phyloP scores from a whole-genome alignment of 2,797 vertebrate species.

The Leuciscus waleckii region DNA sequence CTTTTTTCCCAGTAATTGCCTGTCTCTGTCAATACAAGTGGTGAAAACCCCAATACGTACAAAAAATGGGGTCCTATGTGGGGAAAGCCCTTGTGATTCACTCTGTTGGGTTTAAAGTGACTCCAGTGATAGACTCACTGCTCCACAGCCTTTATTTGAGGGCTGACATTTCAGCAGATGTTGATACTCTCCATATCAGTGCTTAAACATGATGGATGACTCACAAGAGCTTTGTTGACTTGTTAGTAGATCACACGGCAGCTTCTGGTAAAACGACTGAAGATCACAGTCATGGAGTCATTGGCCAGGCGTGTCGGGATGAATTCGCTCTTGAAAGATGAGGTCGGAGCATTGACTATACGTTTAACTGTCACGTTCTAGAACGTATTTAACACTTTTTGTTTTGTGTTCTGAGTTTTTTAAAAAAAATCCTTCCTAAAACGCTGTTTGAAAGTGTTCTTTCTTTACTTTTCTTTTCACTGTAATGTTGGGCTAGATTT shows the following conservation, averaged over 20 bases:
- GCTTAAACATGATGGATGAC: constrained; percentile 48
- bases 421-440: background rate
- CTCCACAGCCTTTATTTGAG: constrained; percentile 31
- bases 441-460: background rate
- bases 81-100: constrained; percentile 22
- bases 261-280: constrained; percentile 23
- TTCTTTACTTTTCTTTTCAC: background rate
- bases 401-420: background rate
- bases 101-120: constrained; percentile 30
- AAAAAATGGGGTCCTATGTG: background rate
- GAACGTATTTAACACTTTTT: background rate
- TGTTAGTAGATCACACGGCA: constrained; percentile 38
- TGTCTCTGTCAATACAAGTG: background rate
- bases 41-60: background rate
- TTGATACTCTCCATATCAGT: constrained; percentile 45
- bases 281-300: constrained; percentile 20
- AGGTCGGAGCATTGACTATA: background rate
- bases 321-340: constrained; percentile 7
- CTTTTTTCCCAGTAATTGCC: background rate
- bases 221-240: constrained; percentile 42
- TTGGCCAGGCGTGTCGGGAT: constrained; percentile 1
- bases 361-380: background rate
- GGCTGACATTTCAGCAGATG: constrained; percentile 43
- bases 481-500: background rate
- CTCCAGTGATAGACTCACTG: constrained; percentile 24